Conservation (phyloP, 2,113 vertebrate species). For the Hippocampus guttulatus region DNA sequence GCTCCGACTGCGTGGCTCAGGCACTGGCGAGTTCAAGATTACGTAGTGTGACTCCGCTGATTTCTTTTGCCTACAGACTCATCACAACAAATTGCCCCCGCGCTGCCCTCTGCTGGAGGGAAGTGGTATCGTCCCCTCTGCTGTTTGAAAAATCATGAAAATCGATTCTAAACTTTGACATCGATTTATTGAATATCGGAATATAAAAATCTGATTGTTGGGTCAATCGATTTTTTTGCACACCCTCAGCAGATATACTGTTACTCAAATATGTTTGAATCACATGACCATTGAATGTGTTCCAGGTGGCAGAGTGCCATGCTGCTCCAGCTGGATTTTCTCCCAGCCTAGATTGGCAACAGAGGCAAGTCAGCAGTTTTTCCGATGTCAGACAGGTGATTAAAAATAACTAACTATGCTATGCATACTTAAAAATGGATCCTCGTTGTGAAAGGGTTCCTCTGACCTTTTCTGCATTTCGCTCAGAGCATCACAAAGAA, state of each 20-base stretch:
- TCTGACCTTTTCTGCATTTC: conserved; percentile 22
- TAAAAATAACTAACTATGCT: neutral
- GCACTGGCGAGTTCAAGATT: too few relatives aligned
- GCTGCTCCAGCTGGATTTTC: conserved; percentile 88
- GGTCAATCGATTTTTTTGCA: too few relatives aligned
- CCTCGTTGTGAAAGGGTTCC: neutral
- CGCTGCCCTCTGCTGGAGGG: too few relatives aligned
- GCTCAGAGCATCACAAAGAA: conserved; percentile 85
- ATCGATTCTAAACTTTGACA: too few relatives aligned
- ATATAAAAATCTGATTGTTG: too few relatives aligned
- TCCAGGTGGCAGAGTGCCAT: conserved; percentile 82
- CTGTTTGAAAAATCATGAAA: too few relatives aligned
- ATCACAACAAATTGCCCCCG: too few relatives aligned
- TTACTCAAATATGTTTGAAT: neutral
- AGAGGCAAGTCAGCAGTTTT: conserved; percentile 87
- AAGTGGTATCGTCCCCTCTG: too few relatives aligned
- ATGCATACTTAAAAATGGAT: neutral
- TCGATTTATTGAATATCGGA: too few relatives aligned
- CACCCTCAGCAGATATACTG: neutral
- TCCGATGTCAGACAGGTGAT: conserved; percentile 69
- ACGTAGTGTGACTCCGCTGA: too few relatives aligned
- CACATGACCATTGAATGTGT: neutral
- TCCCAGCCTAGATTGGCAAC: conserved; percentile 89
- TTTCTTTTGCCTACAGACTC: too few relatives aligned
- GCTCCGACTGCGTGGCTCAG: too few relatives aligned